Evolutionary conservation across 2,113 vertebrate species (phyloP).

Genomic region (Podilymbus podiceps): DNA sequence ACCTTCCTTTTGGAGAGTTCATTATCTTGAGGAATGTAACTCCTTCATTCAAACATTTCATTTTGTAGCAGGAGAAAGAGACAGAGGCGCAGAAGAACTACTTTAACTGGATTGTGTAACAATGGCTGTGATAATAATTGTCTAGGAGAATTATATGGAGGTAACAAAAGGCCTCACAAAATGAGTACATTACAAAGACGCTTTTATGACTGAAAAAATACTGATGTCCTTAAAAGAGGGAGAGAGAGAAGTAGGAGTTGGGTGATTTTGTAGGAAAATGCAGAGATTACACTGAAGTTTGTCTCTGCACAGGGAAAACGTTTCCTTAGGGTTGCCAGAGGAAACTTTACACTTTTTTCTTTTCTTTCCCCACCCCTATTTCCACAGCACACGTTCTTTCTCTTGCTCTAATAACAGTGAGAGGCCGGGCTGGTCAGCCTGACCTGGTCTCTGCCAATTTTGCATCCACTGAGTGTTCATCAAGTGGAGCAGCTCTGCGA

Average conservation of each 20-base stretch:
- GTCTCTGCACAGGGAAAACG: neutral
- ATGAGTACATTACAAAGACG: slow-evolving; percentile 37
- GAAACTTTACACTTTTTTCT: neutral
- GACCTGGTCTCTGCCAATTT: neutral
- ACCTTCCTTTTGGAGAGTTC: slow-evolving; percentile 39
- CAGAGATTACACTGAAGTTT: neutral
- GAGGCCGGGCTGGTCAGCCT: neutral
- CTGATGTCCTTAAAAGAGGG: slow-evolving; percentile 6
- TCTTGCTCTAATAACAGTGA: neutral
- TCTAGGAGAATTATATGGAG: slow-evolving; percentile 48
- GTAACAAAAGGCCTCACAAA: slow-evolving; percentile 56
- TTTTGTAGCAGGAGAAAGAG: slow-evolving; percentile 5
- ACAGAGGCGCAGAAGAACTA: neutral
- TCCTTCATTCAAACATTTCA: slow-evolving; percentile 53
- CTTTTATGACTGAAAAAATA: slow-evolving; percentile 52
- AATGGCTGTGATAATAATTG: slow-evolving; percentile 45
- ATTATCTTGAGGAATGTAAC: slow-evolving; percentile 36
- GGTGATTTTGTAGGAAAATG: neutral
- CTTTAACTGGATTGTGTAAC: slow-evolving; percentile 49
- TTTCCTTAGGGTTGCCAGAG: neutral
- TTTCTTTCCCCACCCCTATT: neutral
- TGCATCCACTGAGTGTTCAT: neutral
- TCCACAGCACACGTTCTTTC: neutral
- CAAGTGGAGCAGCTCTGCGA: neutral
- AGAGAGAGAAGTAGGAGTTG: neutral